Base-by-base conservation (phyloP, 2,113 vertebrate genomes). In the Rhea americana region DNA sequence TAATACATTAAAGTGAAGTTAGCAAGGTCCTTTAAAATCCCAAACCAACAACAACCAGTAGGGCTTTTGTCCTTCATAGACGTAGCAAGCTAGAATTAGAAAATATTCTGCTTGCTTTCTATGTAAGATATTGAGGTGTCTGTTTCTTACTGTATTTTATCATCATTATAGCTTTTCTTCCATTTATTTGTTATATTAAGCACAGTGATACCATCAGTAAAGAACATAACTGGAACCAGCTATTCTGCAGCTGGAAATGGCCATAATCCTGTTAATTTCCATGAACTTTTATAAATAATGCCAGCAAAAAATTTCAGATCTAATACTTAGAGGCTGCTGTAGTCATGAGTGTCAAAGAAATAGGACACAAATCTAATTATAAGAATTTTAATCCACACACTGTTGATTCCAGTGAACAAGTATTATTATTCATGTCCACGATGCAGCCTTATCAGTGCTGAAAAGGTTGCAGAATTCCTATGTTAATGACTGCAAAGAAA, bases 1-100 rank as follows among this genome's bases (percentile, higher is more conserved):
- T 75, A 89, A 92, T 82, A 86, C 30, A 93, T 72, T 93, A 48
- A 96, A 91, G 37, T 85, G 37, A 92, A 20, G 10, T 72, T 88
- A 74, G 21, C 5, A 79, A 77, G 16, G 51, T n/a, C 37, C 26
- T 82, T 86, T 85, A 73, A 91, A 93, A 88, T 58, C 32, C 68
- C 39, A 87, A 70, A 7, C 6, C 19, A 66, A 41, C 35, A 94
- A 77, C 8, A 58, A 63, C 2, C 8, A 85, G 67, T 45, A 87
- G 13, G 81, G 82, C 5, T 85, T 84, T 53, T 88, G 26, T 76
- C 79, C 50, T 90, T 85, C 32, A 25, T 11, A 43, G 87, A 85
- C 43, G 20, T 9, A 51, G 11, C 20, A 28, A 15, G 47, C 88
- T 63, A 35, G 16, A 85, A 88, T 67, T 66, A 59, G n/a, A 84